Evolutionary conservation across 2,113 vertebrate species (phyloP).

Genomic region (cattle (Bos taurus)): ARS-UCD2.0 NC_037336.1:39191001-39191500

Average conservation of each 20-base stretch:
- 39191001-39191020: neutral
- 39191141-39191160: constrained; percentile 4
- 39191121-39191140: neutral
- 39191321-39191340: neutral
- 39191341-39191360: neutral
- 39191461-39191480: neutral
- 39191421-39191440: neutral
- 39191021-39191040: too few species aligned
- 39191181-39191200: neutral
- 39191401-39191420: neutral
- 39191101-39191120: neutral
- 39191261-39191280: neutral
- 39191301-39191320: neutral
- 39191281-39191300: rapidly evolving
- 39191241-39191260: neutral
- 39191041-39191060: too few species aligned
- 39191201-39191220: neutral
- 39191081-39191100: too few species aligned
- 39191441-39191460: neutral
- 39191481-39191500: neutral
- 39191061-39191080: too few species aligned
- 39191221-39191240: neutral
- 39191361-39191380: neutral
- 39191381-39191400: neutral
- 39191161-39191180: constrained; percentile 1